A percentile compares a stretch with the other conserved stretches of the same genome.
Evolutionary conservation across 2,888 invertebrate genomes (phyloP).

Genomic region (Epirrhoe tristata): DNA sequence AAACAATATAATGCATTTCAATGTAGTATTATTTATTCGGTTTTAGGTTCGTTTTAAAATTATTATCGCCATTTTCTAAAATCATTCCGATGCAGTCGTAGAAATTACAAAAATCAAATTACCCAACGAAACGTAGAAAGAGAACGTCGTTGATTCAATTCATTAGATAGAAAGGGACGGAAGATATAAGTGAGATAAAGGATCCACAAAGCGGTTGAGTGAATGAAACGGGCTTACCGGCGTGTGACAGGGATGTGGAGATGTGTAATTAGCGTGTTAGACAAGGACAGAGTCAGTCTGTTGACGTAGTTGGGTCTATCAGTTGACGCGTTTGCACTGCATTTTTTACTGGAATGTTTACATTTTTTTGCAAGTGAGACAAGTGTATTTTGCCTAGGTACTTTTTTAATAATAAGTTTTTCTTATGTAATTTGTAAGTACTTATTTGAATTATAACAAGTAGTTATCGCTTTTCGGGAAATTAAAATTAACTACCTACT

Average conservation of each 20-base stretch:
- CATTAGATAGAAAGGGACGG: slow-evolving; percentile 68
- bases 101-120: slow-evolving; percentile 56
- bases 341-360: slow-evolving; percentile 62
- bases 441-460: too few relatives aligned
- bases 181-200: slow-evolving; percentile 50
- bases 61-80: slow-evolving; percentile 7
- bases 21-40: neutral
- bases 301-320: slow-evolving; percentile 84
- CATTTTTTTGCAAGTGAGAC: slow-evolving; percentile 23
- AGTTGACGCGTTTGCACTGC: slow-evolving; percentile 65
- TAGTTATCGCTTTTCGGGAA: too few relatives aligned
- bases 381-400: slow-evolving; percentile 27
- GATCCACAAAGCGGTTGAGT: slow-evolving; percentile 36
- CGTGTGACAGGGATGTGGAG: slow-evolving; percentile 53
- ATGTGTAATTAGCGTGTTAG: slow-evolving; percentile 51
- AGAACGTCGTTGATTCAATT: slow-evolving; percentile 83
- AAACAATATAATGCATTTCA: neutral
- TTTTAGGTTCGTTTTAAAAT: neutral
- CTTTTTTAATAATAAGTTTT: neutral
- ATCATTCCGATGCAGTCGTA: slow-evolving; percentile 18
- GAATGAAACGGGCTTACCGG: slow-evolving; percentile 53
- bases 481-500: too few relatives aligned
- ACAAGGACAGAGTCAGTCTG: slow-evolving; percentile 69
- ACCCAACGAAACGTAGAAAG: slow-evolving; percentile 76
- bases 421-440: neutral